Base-by-base conservation (phyloP, 2,797 vertebrate genomes). In the Fratercula arctica region DNA sequence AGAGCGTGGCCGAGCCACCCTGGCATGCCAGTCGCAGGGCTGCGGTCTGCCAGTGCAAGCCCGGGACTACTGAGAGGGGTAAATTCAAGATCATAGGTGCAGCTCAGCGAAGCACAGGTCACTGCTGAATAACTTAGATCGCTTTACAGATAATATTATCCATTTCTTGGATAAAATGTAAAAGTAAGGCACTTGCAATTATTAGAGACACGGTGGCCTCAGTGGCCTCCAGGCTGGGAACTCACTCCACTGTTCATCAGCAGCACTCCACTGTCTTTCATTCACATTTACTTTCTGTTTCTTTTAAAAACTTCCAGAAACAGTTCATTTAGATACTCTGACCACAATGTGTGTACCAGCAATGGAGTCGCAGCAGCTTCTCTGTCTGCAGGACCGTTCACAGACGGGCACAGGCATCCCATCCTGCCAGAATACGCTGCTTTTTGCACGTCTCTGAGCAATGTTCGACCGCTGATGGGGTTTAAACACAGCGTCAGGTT, bases 331-430 rank as follows among this genome's bases (percentile, higher is more conserved):
- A 13, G 20, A 8, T 21, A 7, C 45, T 5, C 31, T 33, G 56
- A 64, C 8, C 26, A 39, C 1, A 3, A 28, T 0, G 3, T 2
- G 6, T 39, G 43, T 14, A 3, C 5, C 29, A 7, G 70, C 45
- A 59, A 78, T 0, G 3, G 29, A 45, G 73, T 45, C 3, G 1
- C 2, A 29, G 33, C 1, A 21, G 33, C 50, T 19, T 7, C 69
- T 50, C 25, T 10, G 59, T 3, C 57, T 13, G 51, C 57, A 11
- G 63, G 57, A 7, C 48, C 3, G 0, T 3, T 6, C 24, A 1
- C 13, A 17, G 54, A 20, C 8, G 18, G 25, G 9, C 39, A 28
- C 10, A 18, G 59, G 50, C 11, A 41, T 7, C 39, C 2, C 0
- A 24, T 4, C 3, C 0, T 13, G 39, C 50, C 39, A 15, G 7